phyloP scores from a whole-genome alignment of 2,797 vertebrate species.

The Antennarius maculatus region DNA sequence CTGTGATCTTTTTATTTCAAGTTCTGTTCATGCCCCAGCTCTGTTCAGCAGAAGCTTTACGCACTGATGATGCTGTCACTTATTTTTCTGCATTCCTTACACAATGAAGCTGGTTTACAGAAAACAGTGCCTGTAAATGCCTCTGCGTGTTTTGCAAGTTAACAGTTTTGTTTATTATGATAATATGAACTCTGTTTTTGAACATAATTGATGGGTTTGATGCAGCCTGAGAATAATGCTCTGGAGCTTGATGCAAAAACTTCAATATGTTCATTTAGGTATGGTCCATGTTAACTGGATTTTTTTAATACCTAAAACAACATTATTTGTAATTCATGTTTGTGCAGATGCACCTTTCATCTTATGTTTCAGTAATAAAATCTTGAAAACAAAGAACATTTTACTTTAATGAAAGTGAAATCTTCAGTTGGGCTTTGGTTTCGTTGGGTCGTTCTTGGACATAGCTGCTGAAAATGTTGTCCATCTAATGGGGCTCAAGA shows the following conservation, averaged over 20 bases:
- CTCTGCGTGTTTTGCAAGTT: slow-evolving; percentile 42
- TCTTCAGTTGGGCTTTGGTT: no score
- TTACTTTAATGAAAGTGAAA: no score
- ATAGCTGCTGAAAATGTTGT: no score
- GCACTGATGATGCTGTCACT: slow-evolving; percentile 49
- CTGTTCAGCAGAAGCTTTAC: slow-evolving; percentile 31
- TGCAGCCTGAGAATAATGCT: not conserved
- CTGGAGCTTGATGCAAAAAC: slow-evolving; percentile 1
- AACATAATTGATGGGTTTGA: not conserved
- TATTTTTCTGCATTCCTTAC: slow-evolving; percentile 61
- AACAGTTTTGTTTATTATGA: slow-evolving; percentile 44
- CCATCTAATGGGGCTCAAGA: no score
- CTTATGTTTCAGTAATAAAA: no score
- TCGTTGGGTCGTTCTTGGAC: no score
- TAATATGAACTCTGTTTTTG: slow-evolving; percentile 33
- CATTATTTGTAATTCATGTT: no score
- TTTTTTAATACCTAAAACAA: no score
- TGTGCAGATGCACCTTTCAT: no score
- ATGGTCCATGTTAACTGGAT: no score
- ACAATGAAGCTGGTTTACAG: slow-evolving; percentile 69
- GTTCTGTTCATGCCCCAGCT: slow-evolving; percentile 39
- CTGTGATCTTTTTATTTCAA: slow-evolving; percentile 62
- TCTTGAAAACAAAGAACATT: no score
- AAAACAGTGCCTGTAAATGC: slow-evolving; percentile 46
- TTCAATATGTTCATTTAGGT: not conserved